Base-by-base conservation (phyloP, 2,797 vertebrate species). In the Champsocephalus esox region DNA sequence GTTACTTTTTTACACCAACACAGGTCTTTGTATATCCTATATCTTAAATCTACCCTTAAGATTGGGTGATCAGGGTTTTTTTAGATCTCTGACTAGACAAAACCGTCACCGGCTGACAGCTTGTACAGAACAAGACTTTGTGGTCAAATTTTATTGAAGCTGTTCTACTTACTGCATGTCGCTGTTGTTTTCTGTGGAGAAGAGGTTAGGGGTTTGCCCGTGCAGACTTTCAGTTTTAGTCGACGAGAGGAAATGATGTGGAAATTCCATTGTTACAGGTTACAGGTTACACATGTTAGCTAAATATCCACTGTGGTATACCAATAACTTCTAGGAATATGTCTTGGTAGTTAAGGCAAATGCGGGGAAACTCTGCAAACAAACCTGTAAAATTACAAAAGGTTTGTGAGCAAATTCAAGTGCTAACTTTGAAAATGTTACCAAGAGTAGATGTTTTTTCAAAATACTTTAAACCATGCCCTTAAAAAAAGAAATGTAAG, bases 121-220 rank as follows among this genome's bases (percentile, higher is more conserved):
- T 66, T 59, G 62, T 57, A 58, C 32, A 45, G 17, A 63, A 1
- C 14, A 70, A 28, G 44, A 9, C 60, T 88, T 63, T 89, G 85
- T 87, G 89, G 82, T 89, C 62, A 66, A 17, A 69, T 34, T 9
- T 76, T 41, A 28, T 50, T 19, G 16, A 46, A 3, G 34, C 17
- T 70, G 78, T 21, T 73, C 87, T 77, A 82, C 75, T 90, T 88
- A 71, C 69, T 75, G 82, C 61, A 56, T 3, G 3, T 64, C 34
- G 72, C 43, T 79, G 75, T 59, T 55, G 54, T 86, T 90, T 86
- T 77, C 87, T 87, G 77, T 62, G 70, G 74, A 86, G 8, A 64
- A 1, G 17, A 81, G 73, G 55, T 75, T 79, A 66, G 87, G 86
- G 88, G 88, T 63, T 86, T 91, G 69, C 89, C 84, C 81, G 63